These are phyloP conservation scores for Telenomus remus DNA, from an alignment of 1,140 invertebrate species.

Conservation along the genomic window DNA sequence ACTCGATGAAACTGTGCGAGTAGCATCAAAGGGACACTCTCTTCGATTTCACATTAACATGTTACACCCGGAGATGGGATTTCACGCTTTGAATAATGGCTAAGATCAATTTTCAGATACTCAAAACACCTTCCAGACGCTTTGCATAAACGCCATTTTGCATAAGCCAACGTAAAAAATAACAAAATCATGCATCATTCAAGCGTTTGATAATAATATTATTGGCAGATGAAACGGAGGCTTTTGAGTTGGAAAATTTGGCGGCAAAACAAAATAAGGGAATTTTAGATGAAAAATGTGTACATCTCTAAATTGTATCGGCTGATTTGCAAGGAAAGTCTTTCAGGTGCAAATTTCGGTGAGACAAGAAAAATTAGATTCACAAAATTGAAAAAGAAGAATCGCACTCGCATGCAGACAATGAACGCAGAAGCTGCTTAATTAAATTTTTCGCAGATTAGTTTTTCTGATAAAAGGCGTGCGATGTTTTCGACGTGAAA, in stretches of 20 bases:
- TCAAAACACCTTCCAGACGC: constrained; percentile 4
- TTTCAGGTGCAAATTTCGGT: too few relatives aligned
- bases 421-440: constrained; percentile 1
- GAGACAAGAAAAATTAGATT: too few relatives aligned
- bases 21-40: constrained; percentile 52
- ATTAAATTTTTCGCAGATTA: constrained; percentile 19
- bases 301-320: neutral
- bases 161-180: too few relatives aligned
- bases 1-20: constrained; percentile 51
- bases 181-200: too few relatives aligned
- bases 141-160: too few relatives aligned
- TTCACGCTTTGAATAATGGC: constrained; percentile 47
- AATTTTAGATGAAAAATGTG: too few relatives aligned
- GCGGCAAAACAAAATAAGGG: too few relatives aligned
- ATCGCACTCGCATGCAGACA: neutral
- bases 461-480: constrained; percentile 5
- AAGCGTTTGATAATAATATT: too few relatives aligned
- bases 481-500: constrained; percentile 27
- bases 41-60: constrained; percentile 55
- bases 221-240: too few relatives aligned
- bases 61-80: constrained; percentile 45
- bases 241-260: too few relatives aligned
- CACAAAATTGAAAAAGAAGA: neutral
- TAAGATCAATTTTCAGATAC: constrained; percentile 42
- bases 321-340: neutral